Evolutionary conservation across 2,888 invertebrate species (phyloP).

Genomic region (Hermaeophaga mercurialis): DNA sequence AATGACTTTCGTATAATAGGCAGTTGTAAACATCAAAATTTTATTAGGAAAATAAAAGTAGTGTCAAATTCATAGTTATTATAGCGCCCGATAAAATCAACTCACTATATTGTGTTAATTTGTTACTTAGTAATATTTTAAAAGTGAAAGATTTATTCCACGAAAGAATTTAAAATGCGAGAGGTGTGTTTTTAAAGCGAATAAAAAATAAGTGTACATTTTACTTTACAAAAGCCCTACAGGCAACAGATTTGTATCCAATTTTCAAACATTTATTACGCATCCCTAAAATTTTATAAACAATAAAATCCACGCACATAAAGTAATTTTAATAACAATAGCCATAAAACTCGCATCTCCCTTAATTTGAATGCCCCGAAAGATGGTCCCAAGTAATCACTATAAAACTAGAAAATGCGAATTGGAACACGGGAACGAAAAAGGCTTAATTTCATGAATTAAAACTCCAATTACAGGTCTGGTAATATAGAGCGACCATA

Average conservation of each 20-base stretch:
- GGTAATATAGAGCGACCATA: conserved; percentile 23
- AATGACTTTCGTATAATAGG: conserved; percentile 37
- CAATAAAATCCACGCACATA: background rate
- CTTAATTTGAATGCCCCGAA: conserved; percentile 17
- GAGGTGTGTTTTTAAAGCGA: too few relatives aligned
- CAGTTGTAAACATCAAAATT: conserved; percentile 28
- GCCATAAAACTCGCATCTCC: background rate
- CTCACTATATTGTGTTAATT: background rate
- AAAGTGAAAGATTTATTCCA: too few relatives aligned
- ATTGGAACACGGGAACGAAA: conserved; percentile 23
- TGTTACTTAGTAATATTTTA: background rate
- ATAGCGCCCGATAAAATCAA: background rate
- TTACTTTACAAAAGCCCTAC: too few relatives aligned
- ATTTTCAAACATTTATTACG: too few relatives aligned
- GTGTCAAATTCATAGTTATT: conserved; percentile 7
- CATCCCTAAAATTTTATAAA: background rate
- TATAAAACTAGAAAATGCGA: conserved; percentile 23
- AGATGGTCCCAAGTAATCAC: conserved; percentile 21
- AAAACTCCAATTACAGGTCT: conserved; percentile 28
- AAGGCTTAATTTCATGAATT: conserved; percentile 26
- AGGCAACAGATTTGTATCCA: too few relatives aligned
- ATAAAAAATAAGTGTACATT: too few relatives aligned
- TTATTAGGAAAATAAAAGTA: conserved; percentile 24
- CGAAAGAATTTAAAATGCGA: too few relatives aligned
- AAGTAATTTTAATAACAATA: background rate